Evolutionary conservation across 2,888 invertebrate genomes (phyloP), one percentile per base, ranked within the genome.

Genomic region (Aleiodes alternator): DNA sequence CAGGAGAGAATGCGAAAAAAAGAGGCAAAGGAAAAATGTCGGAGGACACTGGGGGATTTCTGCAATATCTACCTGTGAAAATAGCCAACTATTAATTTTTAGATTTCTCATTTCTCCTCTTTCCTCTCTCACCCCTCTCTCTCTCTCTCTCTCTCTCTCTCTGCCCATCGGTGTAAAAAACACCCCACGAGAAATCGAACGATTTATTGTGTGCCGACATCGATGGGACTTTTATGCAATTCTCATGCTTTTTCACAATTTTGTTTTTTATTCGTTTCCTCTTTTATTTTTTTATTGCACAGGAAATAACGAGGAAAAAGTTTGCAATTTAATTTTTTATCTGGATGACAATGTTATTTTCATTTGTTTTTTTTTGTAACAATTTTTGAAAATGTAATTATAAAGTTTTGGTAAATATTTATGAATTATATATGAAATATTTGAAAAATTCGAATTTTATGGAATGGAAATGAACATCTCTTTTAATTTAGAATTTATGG

Each of bases 71-170:
- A 48, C 50, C 34, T 43, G 56, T 50, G 50, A 71, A 71, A 59
- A 71, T 71, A 48, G 59, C 50, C 48, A 57, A 59, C 59, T 71
- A 71, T 71, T 71, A 71, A 71, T 71, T 59, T 71, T 59, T 71
- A 48, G 59, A 71, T 71, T 59, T 34, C 59, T 71, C 70, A 70
- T 70, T 56, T 43, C 43, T 43, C 70, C 38, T 23, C 11, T 16
- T 38, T 14, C 64, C 11, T 14, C 55, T 29, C 61, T n/a, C 23
- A 23, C 23, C 61, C 61, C 59, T 7, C 50, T 23, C 12, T 29
- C 23, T 23, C 23, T 23, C 23, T 23, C 23, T 23, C 23, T 23
- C 23, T 23, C 23, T 23, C 23, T 23, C 23, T 23, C 50, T 14
- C 51, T 11, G 12, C n/a, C 29, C n/a, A 12, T 11, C 8, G 50